Base-by-base conservation (phyloP, 2,113 vertebrate species). In the Tympanuchus pallidicinctus region DNA sequence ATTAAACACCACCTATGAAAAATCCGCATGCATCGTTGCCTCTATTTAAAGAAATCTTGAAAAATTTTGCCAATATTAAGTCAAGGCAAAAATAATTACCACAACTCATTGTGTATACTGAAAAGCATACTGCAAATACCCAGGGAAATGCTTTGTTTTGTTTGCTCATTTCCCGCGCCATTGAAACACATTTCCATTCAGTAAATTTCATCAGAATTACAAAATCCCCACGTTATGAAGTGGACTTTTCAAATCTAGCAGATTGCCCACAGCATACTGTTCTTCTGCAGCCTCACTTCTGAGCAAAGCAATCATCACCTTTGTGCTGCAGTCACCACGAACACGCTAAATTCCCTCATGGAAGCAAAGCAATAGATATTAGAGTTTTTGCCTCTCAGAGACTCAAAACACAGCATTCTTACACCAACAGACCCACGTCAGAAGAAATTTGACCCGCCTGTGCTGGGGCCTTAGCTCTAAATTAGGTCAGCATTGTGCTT, bases 41-140 rank as follows among this genome's bases (percentile, higher is more conserved):
- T 43, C n/a, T 50, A 64, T 64, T 27, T 78, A 85, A 79, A 91
- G 38, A 76, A 88, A 70, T n/a, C 54, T 38, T 64, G 21, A 79
- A 59, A 88, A 89, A 30, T 3, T 5, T 85, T 87, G 61, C 52
- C 66, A 72, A 10, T 82, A 65, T 63, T 52, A 87, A 85, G 52
- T 8, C 54, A 85, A 85, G 59, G 82, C 7, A 70, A 79, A 85
- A 93, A 87, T 42, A 34, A 30, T 36, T 40, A 85, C 40, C 60
- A 74, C 67, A 74, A 88, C 32, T 30, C 56, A 88, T 32, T 2
- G 5, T n/a, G 24, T 28, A 57, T 82, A 9, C 57, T 85, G 64
- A 38, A 24, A 82, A 88, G 82, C 88, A 85, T 54, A 40, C 61
- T 93, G 82, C 38, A 66, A 92, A 74, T 79, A 82, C 78, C 54